Conservation (phyloP, 2,797 vertebrate genomes). For the Gallinago solitaria region DNA sequence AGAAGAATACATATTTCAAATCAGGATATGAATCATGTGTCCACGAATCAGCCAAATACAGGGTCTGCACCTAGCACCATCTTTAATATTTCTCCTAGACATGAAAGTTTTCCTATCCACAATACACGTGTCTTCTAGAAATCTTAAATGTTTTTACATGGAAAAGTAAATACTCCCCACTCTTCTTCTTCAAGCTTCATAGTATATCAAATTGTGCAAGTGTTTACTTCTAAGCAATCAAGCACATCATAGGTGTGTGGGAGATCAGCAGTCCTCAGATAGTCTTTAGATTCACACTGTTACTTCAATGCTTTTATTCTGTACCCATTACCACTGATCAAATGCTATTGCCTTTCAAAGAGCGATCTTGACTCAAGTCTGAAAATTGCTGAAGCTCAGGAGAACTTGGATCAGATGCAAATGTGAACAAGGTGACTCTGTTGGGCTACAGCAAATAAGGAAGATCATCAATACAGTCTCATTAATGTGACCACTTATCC, state of each 20-base stretch:
- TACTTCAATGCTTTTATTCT: neutral
- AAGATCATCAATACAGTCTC: neutral
- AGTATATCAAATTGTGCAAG: neutral
- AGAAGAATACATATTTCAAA: neutral
- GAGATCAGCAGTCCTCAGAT: neutral
- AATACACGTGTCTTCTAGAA: neutral
- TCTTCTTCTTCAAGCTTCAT: neutral
- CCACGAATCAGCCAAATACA: neutral
- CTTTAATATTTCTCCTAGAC: neutral
- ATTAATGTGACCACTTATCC: neutral
- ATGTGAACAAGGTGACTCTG: neutral
- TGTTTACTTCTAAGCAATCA: neutral
- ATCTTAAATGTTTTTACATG: neutral
- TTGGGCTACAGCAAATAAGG: neutral
- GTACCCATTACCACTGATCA: neutral
- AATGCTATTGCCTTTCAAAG: neutral
- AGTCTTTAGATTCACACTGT: neutral
- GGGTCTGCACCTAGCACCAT: neutral
- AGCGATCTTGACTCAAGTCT: neutral
- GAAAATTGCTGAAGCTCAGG: neutral
- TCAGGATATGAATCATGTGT: neutral
- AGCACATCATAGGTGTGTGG: neutral
- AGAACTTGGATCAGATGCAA: neutral
- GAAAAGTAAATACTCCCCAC: neutral
- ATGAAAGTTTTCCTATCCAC: neutral